phyloP scores from a whole-genome alignment of 2,888 invertebrate genomes.

The Polia nebulosa region DNA sequence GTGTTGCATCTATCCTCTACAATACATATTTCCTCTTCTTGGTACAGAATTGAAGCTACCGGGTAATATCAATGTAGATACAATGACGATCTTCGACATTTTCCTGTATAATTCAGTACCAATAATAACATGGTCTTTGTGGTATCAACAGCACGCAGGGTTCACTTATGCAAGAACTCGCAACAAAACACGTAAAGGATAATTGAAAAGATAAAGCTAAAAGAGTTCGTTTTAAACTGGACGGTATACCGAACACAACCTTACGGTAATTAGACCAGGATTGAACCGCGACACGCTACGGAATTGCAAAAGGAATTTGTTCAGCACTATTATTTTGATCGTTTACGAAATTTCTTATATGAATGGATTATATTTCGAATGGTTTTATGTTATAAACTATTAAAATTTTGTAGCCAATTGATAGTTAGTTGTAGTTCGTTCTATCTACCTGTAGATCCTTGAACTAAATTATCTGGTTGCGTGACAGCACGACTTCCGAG shows the following conservation, averaged over 20 bases:
- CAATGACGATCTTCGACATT: slow-evolving; percentile 7
- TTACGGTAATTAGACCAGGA: slow-evolving; percentile 63
- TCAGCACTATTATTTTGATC: slow-evolving; percentile 53
- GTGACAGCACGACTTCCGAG: slow-evolving; percentile 38
- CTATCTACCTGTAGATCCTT: slow-evolving; percentile 31
- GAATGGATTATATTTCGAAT: slow-evolving; percentile 39
- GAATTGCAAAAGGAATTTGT: slow-evolving; percentile 61
- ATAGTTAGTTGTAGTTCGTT: slow-evolving; percentile 10
- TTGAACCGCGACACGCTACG: slow-evolving; percentile 61
- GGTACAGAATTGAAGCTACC: neutral
- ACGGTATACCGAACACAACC: slow-evolving; percentile 45
- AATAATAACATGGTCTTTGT: slow-evolving; percentile 70
- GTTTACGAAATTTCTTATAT: slow-evolving; percentile 51
- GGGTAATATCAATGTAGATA: neutral
- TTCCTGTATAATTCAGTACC: slow-evolving; percentile 70
- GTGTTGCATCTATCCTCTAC: too few species aligned
- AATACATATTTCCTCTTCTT: neutral
- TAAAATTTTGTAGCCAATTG: slow-evolving; percentile 26
- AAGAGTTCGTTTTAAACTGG: slow-evolving; percentile 58
- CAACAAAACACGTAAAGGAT: slow-evolving; percentile 36
- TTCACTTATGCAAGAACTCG: slow-evolving; percentile 43
- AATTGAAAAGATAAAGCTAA: slow-evolving; percentile 55
- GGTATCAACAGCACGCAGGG: slow-evolving; percentile 70
- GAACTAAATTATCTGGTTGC: slow-evolving; percentile 55
- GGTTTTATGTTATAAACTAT: slow-evolving; percentile 28